Evolutionary conservation across 2,797 vertebrate genomes (phyloP), one percentile per base, ranked within the genome.

Genomic region (Semaprochilodus insignis): DNA sequence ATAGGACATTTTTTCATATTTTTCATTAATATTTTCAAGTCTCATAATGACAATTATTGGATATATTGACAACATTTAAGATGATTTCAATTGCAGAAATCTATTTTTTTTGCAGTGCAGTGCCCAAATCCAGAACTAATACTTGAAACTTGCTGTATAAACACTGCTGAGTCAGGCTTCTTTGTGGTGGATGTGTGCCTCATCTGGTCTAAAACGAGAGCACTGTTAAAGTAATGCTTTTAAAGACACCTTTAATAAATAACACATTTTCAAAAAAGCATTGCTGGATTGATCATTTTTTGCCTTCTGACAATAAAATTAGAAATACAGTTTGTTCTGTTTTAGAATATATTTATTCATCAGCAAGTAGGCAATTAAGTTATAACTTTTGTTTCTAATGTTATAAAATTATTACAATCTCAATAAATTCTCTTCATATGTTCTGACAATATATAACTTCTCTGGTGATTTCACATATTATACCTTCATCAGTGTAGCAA

Each of bases 61-160:
- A 14, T 62, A 13, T 1, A 13, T 31, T 16, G 10, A 27, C 25
- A 27, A 15, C 14, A 36, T 34, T 13, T 34, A 8, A 17, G 63
- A 66, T 19, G 63, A 10, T 34, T 36, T 34, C 14, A 63, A 1
- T 14, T 17, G 57, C 57, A 67, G 55, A 59, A 70, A 27, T 55
- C 19, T 21, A 1, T 44, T 7, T 17, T 65, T 63, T 15, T 16
- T 66, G 25, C 25, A 63, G 60, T 63, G 31, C 15, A 0, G 16
- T 6, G 1, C 21, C 25, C 54, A 71, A 65, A 80, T 89, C 73
- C 69, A 86, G 65, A 81, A 90, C 84, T 82, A 87, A 90, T 92
- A 92, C 92, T 95, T 94, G 90, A 93, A 93, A 86, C 77, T 89
- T 40, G 59, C 83, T 89, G 79, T 90, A 81, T 88, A 36, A 65